These are phyloP conservation scores for Sminthurinus signatus DNA, from an alignment of 1,140 invertebrate genomes.

Conservation along the genomic window DNA sequence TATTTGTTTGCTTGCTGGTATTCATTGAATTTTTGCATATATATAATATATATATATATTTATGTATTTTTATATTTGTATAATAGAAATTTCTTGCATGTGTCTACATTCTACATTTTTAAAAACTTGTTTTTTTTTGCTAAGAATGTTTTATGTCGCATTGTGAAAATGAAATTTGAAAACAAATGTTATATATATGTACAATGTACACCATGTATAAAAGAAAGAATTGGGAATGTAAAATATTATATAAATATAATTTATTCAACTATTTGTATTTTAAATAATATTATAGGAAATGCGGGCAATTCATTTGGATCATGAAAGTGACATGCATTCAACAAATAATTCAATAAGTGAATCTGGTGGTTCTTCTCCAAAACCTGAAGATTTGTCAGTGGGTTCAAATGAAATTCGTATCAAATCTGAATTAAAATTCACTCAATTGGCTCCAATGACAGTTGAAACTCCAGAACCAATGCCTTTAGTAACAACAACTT, in stretches of 20 bases:
- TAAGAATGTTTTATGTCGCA: too few species aligned
- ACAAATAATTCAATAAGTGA: conserved; percentile 16
- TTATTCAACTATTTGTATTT: neutral
- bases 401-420: conserved; percentile 30
- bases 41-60: too few species aligned
- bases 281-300: conserved; percentile 9
- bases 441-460: conserved; percentile 20
- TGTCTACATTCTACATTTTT: too few species aligned
- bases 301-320: conserved; percentile 18
- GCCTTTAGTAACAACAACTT: conserved; percentile 21
- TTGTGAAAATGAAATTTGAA: too few species aligned
- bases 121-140: too few species aligned
- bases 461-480: conserved; percentile 25
- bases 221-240: neutral
- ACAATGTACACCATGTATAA: too few species aligned
- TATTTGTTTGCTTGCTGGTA: too few species aligned
- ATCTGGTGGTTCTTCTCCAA: conserved; percentile 26
- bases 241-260: neutral
- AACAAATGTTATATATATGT: too few species aligned
- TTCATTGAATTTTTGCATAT: too few species aligned
- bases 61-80: too few species aligned
- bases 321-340: conserved; percentile 16
- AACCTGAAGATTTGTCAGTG: conserved; percentile 39
- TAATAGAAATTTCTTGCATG: too few species aligned
- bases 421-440: conserved; percentile 34